Conservation (phyloP, 2,113 vertebrate species). For the Pituophis catenifer region DNA sequence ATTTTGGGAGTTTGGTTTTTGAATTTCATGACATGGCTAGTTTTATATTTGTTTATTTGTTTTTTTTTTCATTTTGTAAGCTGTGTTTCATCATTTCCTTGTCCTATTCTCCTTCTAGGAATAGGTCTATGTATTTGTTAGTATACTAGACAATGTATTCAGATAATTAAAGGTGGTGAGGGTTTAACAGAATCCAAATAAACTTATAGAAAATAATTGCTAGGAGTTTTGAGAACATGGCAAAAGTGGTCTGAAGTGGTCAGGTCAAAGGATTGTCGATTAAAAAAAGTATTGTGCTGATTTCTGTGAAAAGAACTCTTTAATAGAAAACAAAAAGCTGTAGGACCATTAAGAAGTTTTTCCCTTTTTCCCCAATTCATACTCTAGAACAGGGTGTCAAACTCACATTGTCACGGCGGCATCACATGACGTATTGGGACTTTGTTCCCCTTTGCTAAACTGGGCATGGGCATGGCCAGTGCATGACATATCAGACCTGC, state of each 20-base stretch:
- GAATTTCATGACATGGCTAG: too few relatives aligned
- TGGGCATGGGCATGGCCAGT: too few relatives aligned
- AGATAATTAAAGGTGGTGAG: neutral
- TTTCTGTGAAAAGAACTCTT: neutral
- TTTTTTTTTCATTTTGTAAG: too few relatives aligned
- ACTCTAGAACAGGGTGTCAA: neutral
- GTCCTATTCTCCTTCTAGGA: neutral
- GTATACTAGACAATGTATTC: neutral
- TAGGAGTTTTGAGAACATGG: neutral
- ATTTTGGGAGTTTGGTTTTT: too few relatives aligned
- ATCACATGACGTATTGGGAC: too few relatives aligned
- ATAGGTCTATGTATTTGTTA: neutral
- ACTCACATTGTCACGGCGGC: too few relatives aligned
- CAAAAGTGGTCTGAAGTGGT: neutral
- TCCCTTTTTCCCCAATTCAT: neutral
- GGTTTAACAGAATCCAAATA: neutral
- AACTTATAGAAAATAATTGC: neutral
- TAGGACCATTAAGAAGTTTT: neutral
- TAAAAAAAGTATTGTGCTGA: neutral
- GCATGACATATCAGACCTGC: too few relatives aligned
- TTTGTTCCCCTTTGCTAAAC: too few relatives aligned
- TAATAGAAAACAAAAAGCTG: neutral
- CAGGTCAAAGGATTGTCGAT: neutral
- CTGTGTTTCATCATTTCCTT: too few relatives aligned
- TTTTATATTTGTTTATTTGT: too few relatives aligned